Evolutionary conservation across 2,113 vertebrate species (phyloP).

Genomic region (Hylia prasina): DNA sequence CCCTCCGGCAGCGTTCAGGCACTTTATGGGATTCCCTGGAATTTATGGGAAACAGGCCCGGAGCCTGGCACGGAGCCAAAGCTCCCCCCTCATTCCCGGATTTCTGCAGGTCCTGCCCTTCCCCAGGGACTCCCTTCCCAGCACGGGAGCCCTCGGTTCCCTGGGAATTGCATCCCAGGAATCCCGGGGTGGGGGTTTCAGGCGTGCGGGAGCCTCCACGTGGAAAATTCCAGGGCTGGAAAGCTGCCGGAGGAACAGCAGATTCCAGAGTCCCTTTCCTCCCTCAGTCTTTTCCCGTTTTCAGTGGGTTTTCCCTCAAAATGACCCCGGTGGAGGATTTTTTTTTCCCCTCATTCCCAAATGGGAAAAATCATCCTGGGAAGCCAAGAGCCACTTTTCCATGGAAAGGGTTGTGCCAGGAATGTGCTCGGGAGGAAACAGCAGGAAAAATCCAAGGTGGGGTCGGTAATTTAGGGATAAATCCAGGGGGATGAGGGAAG

Average conservation of each 20-base stretch:
- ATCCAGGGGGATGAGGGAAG: too few relatives aligned
- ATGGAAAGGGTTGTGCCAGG: neutral
- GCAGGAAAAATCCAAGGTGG: neutral
- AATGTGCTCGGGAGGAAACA: neutral
- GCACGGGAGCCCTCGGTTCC: neutral
- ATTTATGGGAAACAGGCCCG: neutral
- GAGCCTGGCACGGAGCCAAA: neutral
- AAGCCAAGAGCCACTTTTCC: neutral
- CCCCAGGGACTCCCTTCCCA: fast-evolving
- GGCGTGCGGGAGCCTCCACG: neutral
- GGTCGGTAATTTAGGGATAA: fast-evolving
- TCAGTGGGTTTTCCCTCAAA: neutral
- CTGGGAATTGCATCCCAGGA: neutral
- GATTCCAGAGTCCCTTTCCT: neutral
- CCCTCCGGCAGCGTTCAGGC: neutral
- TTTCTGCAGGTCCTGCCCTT: neutral
- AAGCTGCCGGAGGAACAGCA: neutral
- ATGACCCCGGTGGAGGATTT: neutral
- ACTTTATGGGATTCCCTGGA: neutral
- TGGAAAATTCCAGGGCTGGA: neutral
- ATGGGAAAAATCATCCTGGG: neutral
- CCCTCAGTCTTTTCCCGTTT: fast-evolving
- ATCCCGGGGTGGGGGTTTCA: neutral
- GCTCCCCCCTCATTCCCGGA: neutral
- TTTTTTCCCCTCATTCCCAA: neutral